These are phyloP conservation scores for Epirrita christyi DNA, from an alignment of 2,888 invertebrate species.

Conservation along the genomic window DNA sequence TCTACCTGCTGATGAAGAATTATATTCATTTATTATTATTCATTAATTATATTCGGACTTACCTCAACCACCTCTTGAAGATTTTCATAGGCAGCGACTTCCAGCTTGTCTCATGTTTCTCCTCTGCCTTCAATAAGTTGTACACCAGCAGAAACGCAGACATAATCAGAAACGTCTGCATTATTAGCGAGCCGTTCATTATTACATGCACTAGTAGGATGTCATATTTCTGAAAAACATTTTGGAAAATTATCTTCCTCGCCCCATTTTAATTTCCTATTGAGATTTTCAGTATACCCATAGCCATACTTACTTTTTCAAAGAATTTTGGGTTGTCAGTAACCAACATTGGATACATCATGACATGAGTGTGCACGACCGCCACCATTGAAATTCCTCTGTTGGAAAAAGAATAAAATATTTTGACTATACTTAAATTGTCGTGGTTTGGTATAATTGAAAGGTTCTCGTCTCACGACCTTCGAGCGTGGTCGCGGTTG, in stretches of 20 bases:
- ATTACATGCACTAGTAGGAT: not conserved
- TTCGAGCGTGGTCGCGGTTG: too few species aligned
- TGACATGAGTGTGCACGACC: constrained; percentile 35
- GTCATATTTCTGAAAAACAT: constrained; percentile 12
- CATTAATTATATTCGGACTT: not conserved
- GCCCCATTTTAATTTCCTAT: not conserved
- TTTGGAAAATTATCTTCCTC: not conserved
- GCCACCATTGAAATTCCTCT: constrained; percentile 19
- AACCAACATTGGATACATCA: constrained; percentile 5
- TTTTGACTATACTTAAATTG: too few species aligned
- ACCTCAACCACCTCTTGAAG: constrained; percentile 48
- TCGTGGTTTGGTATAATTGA: too few species aligned
- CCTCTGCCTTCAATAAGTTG: constrained; percentile 31
- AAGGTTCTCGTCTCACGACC: too few species aligned
- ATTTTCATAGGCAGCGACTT: constrained; percentile 35
- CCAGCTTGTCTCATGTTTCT: constrained; percentile 37
- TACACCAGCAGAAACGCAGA: constrained; percentile 48
- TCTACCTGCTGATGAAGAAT: too few species aligned
- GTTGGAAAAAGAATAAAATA: not conserved
- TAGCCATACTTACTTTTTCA: constrained; percentile 47
- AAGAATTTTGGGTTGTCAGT: constrained; percentile 34
- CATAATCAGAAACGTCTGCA: constrained; percentile 29
- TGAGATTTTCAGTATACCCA: not conserved
- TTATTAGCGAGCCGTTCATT: constrained; percentile 18
- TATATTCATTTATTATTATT: too few species aligned